Evolutionary conservation across 2,113 vertebrate genomes (phyloP).

Genomic region (Tenebrosternarchus preto): DNA sequence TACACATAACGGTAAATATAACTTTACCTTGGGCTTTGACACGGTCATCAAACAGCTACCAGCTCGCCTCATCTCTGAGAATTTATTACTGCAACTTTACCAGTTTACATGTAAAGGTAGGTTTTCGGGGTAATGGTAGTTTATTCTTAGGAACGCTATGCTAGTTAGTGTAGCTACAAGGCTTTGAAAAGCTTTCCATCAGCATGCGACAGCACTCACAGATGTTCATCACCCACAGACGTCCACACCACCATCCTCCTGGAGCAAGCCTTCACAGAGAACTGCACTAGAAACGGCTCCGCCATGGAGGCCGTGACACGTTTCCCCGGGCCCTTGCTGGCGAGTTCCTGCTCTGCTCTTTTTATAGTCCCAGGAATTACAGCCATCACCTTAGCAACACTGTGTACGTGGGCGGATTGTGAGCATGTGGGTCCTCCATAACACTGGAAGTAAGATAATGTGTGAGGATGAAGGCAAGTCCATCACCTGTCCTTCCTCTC

Average conservation of each 20-base stretch:
- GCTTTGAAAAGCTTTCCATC: background rate
- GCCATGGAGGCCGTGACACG: background rate
- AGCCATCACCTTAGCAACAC: constrained; percentile 66
- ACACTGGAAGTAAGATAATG: constrained; percentile 38
- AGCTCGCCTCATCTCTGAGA: background rate
- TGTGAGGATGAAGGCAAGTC: constrained; percentile 1
- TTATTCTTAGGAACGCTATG: too few species aligned
- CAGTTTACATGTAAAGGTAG: background rate
- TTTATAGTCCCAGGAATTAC: constrained; percentile 62
- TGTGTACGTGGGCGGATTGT: constrained; percentile 58
- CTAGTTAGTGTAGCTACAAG: background rate
- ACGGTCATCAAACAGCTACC: background rate
- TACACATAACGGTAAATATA: background rate
- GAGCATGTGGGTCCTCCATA: constrained; percentile 50
- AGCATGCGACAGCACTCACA: background rate
- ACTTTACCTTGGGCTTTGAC: background rate
- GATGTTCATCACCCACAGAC: background rate
- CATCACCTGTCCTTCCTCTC: constrained; percentile 12
- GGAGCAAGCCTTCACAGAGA: background rate
- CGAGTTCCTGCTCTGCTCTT: constrained; percentile 51
- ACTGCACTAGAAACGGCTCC: too few species aligned
- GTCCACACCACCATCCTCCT: background rate
- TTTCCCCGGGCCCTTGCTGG: constrained; percentile 25
- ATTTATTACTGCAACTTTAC: background rate
- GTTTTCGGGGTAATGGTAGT: background rate